phyloP scores from a whole-genome alignment of 2,888 invertebrate species.

The Sarcophaga subvicina region DNA sequence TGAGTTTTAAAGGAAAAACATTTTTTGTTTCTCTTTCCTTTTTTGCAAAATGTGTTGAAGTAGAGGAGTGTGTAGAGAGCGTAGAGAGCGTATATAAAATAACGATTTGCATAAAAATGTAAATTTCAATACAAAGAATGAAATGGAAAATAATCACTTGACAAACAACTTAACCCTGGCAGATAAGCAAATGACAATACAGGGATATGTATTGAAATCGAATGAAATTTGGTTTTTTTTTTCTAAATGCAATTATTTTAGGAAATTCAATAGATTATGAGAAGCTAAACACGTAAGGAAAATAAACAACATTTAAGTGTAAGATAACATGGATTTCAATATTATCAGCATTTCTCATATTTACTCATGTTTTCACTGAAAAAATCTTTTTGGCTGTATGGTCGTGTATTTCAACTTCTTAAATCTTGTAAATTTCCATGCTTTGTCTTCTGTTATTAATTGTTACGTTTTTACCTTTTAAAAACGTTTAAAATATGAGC shows the following conservation, averaged over 20 bases:
- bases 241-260: background rate
- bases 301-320: no score
- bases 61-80: background rate
- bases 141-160: conserved; percentile 3
- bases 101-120: conserved; percentile 58
- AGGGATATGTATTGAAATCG: background rate
- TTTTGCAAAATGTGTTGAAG: no score
- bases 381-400: no score
- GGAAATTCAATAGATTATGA: background rate
- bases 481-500: no score
- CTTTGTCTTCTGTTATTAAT: no score
- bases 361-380: no score
- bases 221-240: background rate
- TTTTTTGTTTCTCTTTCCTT: background rate
- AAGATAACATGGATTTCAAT: no score
- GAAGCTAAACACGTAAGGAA: no score
- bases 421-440: no score
- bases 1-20: conserved; percentile 34
- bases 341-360: no score
- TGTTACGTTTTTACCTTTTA: no score
- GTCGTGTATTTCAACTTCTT: no score
- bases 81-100: background rate
- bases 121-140: conserved; percentile 27
- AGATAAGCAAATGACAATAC: background rate
- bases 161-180: background rate